Base-by-base conservation (phyloP, 2,888 invertebrate species). In the Rhaphigaster nebulosa region DNA sequence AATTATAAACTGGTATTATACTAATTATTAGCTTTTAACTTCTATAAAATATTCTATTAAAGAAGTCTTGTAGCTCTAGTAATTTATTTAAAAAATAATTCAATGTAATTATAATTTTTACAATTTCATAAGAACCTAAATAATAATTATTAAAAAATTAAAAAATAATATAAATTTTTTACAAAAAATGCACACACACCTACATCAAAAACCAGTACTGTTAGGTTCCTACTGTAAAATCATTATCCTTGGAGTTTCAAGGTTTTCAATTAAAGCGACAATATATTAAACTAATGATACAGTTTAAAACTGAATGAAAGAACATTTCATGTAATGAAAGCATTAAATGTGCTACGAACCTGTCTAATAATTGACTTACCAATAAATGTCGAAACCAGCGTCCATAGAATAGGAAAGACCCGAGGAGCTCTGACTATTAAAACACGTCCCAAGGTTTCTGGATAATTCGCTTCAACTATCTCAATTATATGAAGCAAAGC, bases 331-430 rank as follows among this genome's bases (percentile, higher is more conserved):
- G 18, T 34, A 34, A 70, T 70, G 18, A 34, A 34, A 29, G 15
- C 70, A 29, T 60, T 29, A 70, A 70, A 70, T 20, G 18, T 38
- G 8, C 34, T 5, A 65, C 34, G 18, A 65, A 65, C 18, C 29
- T 29, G 29, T 34, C 29, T 20, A 45, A 41, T 50, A 23, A 41
- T n/a, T 45, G 26, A 84, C 94, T 94, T 93, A 97, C 97, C 96
- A 93, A 99, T 99, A 94, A 99, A 98, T 2, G 98, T 97, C 94
- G 97, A 97, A 92, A 99, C 97, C 91, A 99, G 96, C 0, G 98
- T 98, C 98, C 98, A 99, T 65, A 99, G 95, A 91, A 99, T 98
- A 10, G 98, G 98, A 94, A 99, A 99, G 88, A 98, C 98, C 92
- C 98, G 95, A 0, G 98, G 98, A 23, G 98, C 98, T 87, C 98